Conservation (phyloP, 2,888 invertebrate genomes). For the Megaustenia siamemsis region DNA sequence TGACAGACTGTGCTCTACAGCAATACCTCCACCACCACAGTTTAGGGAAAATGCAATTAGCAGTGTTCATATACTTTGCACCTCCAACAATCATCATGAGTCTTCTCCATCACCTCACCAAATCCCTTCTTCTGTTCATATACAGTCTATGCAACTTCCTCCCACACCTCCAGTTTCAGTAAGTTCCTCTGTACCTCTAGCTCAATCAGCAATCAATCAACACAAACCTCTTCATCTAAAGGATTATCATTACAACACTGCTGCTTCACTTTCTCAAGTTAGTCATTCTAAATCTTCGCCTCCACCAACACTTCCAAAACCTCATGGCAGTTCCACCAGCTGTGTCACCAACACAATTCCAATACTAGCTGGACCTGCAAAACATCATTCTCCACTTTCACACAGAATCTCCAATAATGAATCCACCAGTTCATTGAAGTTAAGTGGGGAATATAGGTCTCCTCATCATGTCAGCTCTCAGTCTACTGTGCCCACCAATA, state of each 20-base stretch:
- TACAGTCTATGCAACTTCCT: slow-evolving; percentile 50
- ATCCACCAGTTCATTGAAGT: slow-evolving; percentile 57
- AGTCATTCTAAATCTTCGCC: slow-evolving; percentile 49
- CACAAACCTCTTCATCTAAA: slow-evolving; percentile 4
- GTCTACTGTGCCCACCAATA: slow-evolving; percentile 60
- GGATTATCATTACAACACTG: slow-evolving; percentile 1
- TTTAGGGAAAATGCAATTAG: slow-evolving; percentile 29
- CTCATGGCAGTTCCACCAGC: slow-evolving; percentile 33
- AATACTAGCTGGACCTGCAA: slow-evolving; percentile 50
- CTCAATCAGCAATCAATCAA: slow-evolving; percentile 27
- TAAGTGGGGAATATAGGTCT: slow-evolving; percentile 48
- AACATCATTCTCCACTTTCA: slow-evolving; percentile 56
- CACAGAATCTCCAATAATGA: slow-evolving; percentile 50
- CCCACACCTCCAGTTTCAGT: slow-evolving; percentile 53
- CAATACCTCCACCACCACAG: slow-evolving; percentile 48
- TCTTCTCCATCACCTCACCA: slow-evolving; percentile 57
- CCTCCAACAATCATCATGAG: slow-evolving; percentile 26
- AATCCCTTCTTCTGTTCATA: slow-evolving; percentile 50
- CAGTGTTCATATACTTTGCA: slow-evolving; percentile 13
- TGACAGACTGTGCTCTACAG: slow-evolving; percentile 15
- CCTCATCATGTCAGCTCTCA: slow-evolving; percentile 57
- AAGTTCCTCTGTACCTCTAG: slow-evolving; percentile 32
- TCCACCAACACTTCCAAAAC: slow-evolving; percentile 57
- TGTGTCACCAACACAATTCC: slow-evolving; percentile 28
- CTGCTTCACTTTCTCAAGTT: slow-evolving; percentile 4